phyloP scores from a whole-genome alignment of 2,113 vertebrate genomes.

The Platanista minor region DNA sequence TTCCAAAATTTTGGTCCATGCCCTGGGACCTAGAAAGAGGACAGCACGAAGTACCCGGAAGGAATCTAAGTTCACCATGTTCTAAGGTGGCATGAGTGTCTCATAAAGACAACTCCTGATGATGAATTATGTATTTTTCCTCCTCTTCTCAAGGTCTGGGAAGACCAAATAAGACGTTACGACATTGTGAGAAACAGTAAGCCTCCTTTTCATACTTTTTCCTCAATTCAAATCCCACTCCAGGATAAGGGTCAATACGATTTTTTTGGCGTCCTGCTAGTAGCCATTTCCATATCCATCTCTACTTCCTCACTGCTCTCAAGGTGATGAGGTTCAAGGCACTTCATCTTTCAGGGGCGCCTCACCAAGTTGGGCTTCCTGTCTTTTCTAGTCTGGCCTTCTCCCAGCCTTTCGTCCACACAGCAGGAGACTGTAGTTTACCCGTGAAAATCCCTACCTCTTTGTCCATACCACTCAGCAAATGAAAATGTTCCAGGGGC shows the following conservation, averaged over 20 bases:
- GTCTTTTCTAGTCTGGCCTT: neutral
- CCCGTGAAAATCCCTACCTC: neutral
- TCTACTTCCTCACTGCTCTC: neutral
- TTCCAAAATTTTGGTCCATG: neutral
- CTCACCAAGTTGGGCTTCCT: neutral
- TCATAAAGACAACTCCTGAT: neutral
- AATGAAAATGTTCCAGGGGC: neutral
- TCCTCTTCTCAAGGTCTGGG: neutral
- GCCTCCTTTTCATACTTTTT: neutral
- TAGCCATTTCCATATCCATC: neutral
- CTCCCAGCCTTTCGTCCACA: too few relatives aligned
- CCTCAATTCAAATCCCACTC: neutral
- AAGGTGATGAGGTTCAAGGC: neutral
- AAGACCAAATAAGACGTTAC: neutral
- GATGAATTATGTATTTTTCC: neutral
- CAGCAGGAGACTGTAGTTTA: neutral
- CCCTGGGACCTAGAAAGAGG: neutral
- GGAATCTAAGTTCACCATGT: neutral
- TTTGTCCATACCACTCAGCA: accelerated
- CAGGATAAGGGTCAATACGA: neutral
- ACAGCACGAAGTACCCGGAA: neutral
- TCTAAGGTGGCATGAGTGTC: neutral
- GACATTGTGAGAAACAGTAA: neutral
- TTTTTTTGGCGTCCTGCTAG: neutral
- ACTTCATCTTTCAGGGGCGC: neutral